Conservation (phyloP, 2,113 vertebrate species). For the Archocentrus centrarchus region DNA sequence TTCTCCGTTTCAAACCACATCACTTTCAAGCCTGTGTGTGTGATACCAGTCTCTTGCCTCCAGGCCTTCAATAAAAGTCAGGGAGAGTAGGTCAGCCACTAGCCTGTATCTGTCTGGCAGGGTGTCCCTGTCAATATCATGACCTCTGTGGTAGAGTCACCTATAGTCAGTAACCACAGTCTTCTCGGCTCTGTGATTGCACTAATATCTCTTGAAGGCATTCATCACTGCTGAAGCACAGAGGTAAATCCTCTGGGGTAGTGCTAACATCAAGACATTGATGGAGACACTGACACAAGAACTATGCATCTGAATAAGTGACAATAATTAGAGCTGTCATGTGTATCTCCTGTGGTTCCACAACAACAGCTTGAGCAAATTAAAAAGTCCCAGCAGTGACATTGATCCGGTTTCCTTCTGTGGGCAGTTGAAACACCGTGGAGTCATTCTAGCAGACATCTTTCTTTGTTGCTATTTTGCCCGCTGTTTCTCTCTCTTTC, state of each 20-base stretch:
- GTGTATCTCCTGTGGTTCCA: slow-evolving; percentile 50
- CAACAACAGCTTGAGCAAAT: slow-evolving; percentile 62
- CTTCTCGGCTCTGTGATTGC: slow-evolving; percentile 16
- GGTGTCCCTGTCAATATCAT: slow-evolving; percentile 62
- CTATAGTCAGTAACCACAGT: slow-evolving; percentile 28
- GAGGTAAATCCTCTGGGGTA: slow-evolving; percentile 26
- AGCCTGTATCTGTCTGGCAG: slow-evolving; percentile 58
- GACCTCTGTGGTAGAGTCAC: slow-evolving; percentile 59
- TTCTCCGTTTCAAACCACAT: slow-evolving; percentile 62
- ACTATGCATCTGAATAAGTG: slow-evolving; percentile 56
- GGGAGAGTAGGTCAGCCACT: slow-evolving; percentile 59
- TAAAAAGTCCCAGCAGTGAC: slow-evolving; percentile 62
- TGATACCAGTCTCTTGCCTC: slow-evolving; percentile 57
- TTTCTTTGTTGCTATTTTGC: slow-evolving; percentile 49
- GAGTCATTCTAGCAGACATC: slow-evolving; percentile 53
- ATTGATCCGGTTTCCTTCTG: slow-evolving; percentile 67
- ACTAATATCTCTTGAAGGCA: slow-evolving; percentile 33
- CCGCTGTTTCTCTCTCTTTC: slow-evolving; percentile 19
- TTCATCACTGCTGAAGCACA: slow-evolving; percentile 6
- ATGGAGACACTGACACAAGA: slow-evolving; percentile 41
- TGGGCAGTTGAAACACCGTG: slow-evolving; percentile 45
- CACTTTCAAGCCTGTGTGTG: slow-evolving; percentile 40
- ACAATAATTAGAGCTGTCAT: slow-evolving; percentile 64
- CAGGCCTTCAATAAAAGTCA: slow-evolving; percentile 66
- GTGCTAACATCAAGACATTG: slow-evolving; percentile 26